Conservation (phyloP, 2,113 vertebrate genomes). For the Odocoileus virginianus region DNA sequence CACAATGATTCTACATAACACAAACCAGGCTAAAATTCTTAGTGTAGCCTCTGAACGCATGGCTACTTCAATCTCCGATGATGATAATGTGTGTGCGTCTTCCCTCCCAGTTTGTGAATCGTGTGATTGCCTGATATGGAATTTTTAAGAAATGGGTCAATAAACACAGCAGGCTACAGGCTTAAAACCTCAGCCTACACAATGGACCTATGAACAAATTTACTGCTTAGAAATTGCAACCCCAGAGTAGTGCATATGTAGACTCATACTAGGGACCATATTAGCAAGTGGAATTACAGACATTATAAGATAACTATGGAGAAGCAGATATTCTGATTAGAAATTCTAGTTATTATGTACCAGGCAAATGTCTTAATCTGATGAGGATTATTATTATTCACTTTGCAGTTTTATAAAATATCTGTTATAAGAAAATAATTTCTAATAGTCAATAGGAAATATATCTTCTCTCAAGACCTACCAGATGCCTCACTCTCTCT, state of each 20-base stretch:
- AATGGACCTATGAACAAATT: not conserved
- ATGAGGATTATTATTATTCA: not conserved
- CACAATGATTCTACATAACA: not conserved
- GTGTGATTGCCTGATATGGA: slow-evolving; percentile 73
- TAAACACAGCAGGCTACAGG: slow-evolving; percentile 50
- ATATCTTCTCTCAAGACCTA: not conserved
- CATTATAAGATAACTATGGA: not conserved
- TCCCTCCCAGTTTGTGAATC: slow-evolving; percentile 49
- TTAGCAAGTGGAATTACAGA: not conserved
- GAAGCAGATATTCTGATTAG: not conserved
- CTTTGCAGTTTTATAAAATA: not conserved
- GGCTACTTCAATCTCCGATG: slow-evolving; percentile 17
- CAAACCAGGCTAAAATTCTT: not conserved
- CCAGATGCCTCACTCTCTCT: not conserved
- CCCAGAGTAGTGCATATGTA: not conserved
- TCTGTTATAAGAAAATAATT: not conserved
- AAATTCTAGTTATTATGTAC: not conserved
- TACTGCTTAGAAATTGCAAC: not conserved
- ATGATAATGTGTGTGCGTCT: not conserved
- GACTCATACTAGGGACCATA: not conserved
- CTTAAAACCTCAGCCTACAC: slow-evolving; percentile 38
- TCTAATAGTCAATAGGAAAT: not conserved
- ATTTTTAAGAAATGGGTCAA: slow-evolving; percentile 78
- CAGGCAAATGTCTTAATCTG: not conserved
- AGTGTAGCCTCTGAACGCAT: slow-evolving; percentile 2